Evolutionary conservation across 2,797 vertebrate species (phyloP), one percentile per base, ranked within the genome.

Genomic region (Chaetophractus vellerosus): DNA sequence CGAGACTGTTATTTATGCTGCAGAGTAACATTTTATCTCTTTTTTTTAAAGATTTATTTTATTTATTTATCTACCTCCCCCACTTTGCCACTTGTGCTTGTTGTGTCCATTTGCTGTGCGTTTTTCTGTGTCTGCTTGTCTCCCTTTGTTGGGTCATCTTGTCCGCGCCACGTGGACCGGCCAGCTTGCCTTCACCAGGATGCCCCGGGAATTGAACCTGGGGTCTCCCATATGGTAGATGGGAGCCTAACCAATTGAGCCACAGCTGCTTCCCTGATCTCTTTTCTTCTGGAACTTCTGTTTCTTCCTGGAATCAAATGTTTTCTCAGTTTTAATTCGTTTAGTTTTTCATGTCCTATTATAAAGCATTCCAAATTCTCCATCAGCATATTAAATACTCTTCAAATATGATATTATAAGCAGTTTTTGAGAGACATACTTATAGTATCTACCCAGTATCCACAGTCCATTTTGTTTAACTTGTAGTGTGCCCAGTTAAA

Each of bases 241-340:
- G n/a, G n/a, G n/a, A n/a, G n/a, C n/a, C n/a, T n/a, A n/a, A n/a
- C n/a, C n/a, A n/a, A n/a, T n/a, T n/a, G n/a, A n/a, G n/a, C n/a
- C n/a, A n/a, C n/a, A n/a, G n/a, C n/a, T n/a, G n/a, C n/a, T n/a
- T n/a, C n/a, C n/a, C n/a, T n/a, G n/a, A 48, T 36, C 81, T 64
- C 52, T 6, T 72, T 71, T 66, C 28, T 68, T 33, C 9, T 82
- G 18, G 28, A 45, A 83, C 55, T 57, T 75, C 66, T 48, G 19
- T 5, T 75, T 93, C 71, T 83, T 75, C n/a, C 9, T 88, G 31
- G 36, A 68, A 75, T 82, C 1, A 82, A 82, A 93, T 66, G 48
- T 78, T 57, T 5, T 8, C n/a, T 75, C 28, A 28, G 21, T 85
- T 85, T 85, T 61, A 85, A 79, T 71, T 90, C 85, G 21, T 9